Evolutionary conservation across 2,113 vertebrate species (phyloP), one percentile per base, ranked within the genome.

Genomic region (Lepidothrix coronata): DNA sequence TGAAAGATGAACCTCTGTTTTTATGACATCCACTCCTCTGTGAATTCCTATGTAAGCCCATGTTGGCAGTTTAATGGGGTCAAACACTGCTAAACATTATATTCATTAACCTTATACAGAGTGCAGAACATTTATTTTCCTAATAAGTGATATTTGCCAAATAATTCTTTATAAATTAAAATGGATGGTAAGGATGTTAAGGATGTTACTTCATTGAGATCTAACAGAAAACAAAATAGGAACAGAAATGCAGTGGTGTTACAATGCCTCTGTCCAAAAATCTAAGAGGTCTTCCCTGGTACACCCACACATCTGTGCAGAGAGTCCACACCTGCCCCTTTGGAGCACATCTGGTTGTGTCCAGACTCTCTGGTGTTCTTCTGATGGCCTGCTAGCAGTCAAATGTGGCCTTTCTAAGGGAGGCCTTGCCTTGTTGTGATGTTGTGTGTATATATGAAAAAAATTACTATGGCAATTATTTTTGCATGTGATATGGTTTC

Each of bases 311-410:
- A 1, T 5, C 27, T 66, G 24, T 5, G 15, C n/a, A 27, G 46
- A 35, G 73, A 22, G 66, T 24, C 25, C 28, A 4, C 8, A 2
- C 1, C 0, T n/a, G 33, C 7, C 41, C 78, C 2, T 2, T 8
- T 5, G 28, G 55, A 49, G 37, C n/a, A 7, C 20, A 17, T 9
- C 41, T 67, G 41, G 16, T 43, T 9, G 33, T 1, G 2, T 21
- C 54, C 88, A 44, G 20, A 7, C 15, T 8, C 41, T 58, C n/a
- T 65, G 48, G 22, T 27, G 18, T 52, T 55, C 57, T 88, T 13
- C 27, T 28, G 16, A 1, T 67, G 39, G 9, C 19, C 73, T 49
- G 9, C 25, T 43, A 15, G 12, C 28, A 24, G 27, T 13, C 58
- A 24, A 31, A 17, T 1, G 3, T 12, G 28, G 31, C 27, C 31